A percentile compares a stretch with the other conserved stretches of the same genome.
These are phyloP conservation scores for Percopsis omiscomaycus DNA, from an alignment of 2,797 vertebrate species.

Conservation along the genomic window DNA sequence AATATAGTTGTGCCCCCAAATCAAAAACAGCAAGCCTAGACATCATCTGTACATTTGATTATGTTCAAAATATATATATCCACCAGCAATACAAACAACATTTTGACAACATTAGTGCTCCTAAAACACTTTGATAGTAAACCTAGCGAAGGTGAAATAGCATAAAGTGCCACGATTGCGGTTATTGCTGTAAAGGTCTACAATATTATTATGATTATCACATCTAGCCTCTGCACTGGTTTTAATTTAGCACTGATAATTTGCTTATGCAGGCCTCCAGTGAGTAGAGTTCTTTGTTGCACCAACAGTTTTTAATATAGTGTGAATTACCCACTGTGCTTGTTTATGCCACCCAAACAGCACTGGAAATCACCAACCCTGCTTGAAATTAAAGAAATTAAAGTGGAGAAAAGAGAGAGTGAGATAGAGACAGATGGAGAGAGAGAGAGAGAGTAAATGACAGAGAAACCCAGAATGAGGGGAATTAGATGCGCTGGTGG, in stretches of 20 bases:
- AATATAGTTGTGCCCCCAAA: slow-evolving; percentile 30
- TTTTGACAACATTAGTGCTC: slow-evolving; percentile 58
- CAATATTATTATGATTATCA: slow-evolving; percentile 74
- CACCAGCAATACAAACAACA: slow-evolving; percentile 47
- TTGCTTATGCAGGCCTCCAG: slow-evolving; percentile 88
- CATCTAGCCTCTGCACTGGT: slow-evolving; percentile 72
- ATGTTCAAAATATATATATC: slow-evolving; percentile 44
- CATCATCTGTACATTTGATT: slow-evolving; percentile 28
- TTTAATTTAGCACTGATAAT: slow-evolving; percentile 99
- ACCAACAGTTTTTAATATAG: slow-evolving; percentile 96
- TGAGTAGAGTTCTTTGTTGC: slow-evolving; percentile 92
- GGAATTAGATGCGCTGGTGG: slow-evolving; percentile 47
- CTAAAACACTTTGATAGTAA: slow-evolving; percentile 55
- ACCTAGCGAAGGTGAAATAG: slow-evolving; percentile 65
- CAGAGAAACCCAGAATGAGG: slow-evolving; percentile 2
- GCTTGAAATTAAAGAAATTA: slow-evolving; percentile 83
- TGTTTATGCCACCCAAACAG: slow-evolving; percentile 90
- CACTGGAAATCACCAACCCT: slow-evolving; percentile 85
- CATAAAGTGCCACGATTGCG: slow-evolving; percentile 66
- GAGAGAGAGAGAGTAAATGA: slow-evolving; percentile 59
- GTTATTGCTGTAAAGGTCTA: slow-evolving; percentile 69
- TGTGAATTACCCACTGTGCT: slow-evolving; percentile 96
- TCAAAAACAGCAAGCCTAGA: slow-evolving; percentile 28
- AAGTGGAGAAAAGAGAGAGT: slow-evolving; percentile 52
- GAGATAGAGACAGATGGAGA: slow-evolving; percentile 41